Evolutionary conservation across 2,888 invertebrate genomes (phyloP), one percentile per base, ranked within the genome.

Genomic region (Xanthorhoe designata): DNA sequence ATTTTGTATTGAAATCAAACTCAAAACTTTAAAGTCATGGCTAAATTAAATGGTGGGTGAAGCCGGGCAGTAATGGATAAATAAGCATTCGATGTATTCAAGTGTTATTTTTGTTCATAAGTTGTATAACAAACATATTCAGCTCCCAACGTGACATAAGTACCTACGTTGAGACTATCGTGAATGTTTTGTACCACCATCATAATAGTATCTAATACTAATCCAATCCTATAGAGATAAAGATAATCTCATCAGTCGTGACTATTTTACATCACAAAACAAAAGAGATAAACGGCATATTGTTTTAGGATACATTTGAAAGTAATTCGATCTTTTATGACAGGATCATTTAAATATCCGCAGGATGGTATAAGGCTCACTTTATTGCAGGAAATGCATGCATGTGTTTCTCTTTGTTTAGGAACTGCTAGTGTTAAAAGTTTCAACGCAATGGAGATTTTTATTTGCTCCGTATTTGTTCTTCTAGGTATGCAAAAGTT

Each of bases 401-500:
- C 42, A 24, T 24, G 50, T 61, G 24, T 50, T 50, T 5, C 49
- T 53, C 60, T 18, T 1, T 0, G 35, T 47, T 19, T 18, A 53
- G 0, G 0, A 47, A 4, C 17, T 29, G 17, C 15, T 57, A 17
- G 5, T n/a, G n/a, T 2, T 15, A 3, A 1, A 24, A 24, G 9
- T 10, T 35, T 49, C 49, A 24, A 8, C 38, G 32, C 15, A 45
- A 57, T 63, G 57, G 51, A 51, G 18, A 47, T 51, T 32, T 42
- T 62, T 29, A 42, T 55, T 29, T 42, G 13, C 19, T 7, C 9
- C 7, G 47, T 47, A 19, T 45, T 57, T 3, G 52, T 35, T 32
- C 52, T 62, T 13, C 10, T 57, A 15, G 63, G 63, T 62, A 53
- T 50, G 51, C 82, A 17, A 47, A 15, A 15, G 24, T 24, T n/a